Evolutionary conservation across 2,888 invertebrate genomes (phyloP).

Genomic region (Thera britannica): DNA sequence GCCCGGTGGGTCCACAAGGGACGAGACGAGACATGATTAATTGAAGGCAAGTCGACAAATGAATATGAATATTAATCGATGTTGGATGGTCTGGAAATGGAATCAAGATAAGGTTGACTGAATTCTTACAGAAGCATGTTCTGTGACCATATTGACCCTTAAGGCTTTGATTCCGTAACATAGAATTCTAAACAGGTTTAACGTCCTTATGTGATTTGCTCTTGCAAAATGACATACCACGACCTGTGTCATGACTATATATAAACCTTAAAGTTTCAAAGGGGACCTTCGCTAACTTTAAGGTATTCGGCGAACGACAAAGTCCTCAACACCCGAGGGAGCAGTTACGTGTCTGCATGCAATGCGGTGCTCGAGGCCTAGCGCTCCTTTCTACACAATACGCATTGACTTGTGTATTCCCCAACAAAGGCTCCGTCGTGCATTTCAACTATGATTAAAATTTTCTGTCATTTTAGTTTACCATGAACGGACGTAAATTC

Average conservation of each 20-base stretch:
- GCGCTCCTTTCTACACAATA: conserved; percentile 44
- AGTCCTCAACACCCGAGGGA: conserved; percentile 57
- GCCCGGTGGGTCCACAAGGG: conserved; percentile 28
- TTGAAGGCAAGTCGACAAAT: conserved; percentile 36
- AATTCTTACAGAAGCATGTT: conserved; percentile 22
- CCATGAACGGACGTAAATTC: conserved; percentile 34
- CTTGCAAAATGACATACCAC: conserved; percentile 30
- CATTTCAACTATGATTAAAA: conserved; percentile 38
- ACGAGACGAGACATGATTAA: conserved; percentile 38
- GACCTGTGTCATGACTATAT: conserved; percentile 33
- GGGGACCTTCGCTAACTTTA: conserved; percentile 40
- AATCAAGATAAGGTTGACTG: conserved; percentile 33
- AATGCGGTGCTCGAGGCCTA: conserved; percentile 53
- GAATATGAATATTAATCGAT: conserved; percentile 35
- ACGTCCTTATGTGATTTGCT: conserved; percentile 20
- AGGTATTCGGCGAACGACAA: conserved; percentile 64
- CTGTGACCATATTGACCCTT: conserved; percentile 16
- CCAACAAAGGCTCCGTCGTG: conserved; percentile 29
- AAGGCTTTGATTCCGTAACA: conserved; percentile 16
- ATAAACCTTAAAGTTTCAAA: conserved; percentile 42
- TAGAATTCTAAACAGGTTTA: conserved; percentile 21
- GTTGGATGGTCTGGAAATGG: conserved; percentile 25
- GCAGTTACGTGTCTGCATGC: conserved; percentile 66
- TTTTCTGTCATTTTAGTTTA: conserved; percentile 35
- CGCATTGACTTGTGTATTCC: conserved; percentile 39